Conservation (phyloP, 2,113 vertebrate species). For the Hymenochirus boettgeri region DNA sequence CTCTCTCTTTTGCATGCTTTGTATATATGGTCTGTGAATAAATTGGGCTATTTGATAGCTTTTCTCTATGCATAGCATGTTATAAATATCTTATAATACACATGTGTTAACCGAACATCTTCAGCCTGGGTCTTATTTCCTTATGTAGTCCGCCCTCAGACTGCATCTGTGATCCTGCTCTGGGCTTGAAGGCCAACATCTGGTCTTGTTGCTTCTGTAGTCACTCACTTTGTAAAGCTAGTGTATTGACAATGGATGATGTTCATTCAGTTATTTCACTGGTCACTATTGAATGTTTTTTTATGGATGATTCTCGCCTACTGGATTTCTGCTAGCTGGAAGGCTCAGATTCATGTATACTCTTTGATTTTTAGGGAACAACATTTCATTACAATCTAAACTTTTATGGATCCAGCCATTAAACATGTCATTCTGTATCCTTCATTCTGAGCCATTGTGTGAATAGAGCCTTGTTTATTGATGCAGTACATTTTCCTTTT, state of each 20-base stretch:
- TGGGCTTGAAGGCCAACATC: conserved; percentile 14
- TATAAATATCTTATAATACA: conserved; percentile 1
- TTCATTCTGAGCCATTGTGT: too few relatives aligned
- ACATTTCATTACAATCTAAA: not conserved
- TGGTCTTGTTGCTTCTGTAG: conserved; percentile 2
- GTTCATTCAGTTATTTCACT: not conserved
- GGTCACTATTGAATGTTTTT: not conserved
- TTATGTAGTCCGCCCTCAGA: not conserved
- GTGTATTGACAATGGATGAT: not conserved
- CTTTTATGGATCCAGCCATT: too few relatives aligned
- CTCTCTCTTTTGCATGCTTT: conserved; percentile 12
- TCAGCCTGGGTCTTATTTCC: not conserved
- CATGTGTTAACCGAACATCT: not conserved
- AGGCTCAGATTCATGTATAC: not conserved
- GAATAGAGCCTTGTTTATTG: too few relatives aligned
- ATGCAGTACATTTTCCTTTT: too few relatives aligned
- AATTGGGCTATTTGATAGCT: conserved; percentile 15
- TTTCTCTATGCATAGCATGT: conserved; percentile 10
- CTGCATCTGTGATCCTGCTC: conserved; percentile 3
- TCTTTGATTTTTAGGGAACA: not conserved
- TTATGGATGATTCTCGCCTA: not conserved
- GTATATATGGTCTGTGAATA: not conserved
- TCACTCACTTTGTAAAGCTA: not conserved
- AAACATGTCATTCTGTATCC: too few relatives aligned
- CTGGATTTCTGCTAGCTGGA: not conserved